Evolutionary conservation across 2,888 invertebrate species (phyloP).

Genomic region (Pelosia muscerda): DNA sequence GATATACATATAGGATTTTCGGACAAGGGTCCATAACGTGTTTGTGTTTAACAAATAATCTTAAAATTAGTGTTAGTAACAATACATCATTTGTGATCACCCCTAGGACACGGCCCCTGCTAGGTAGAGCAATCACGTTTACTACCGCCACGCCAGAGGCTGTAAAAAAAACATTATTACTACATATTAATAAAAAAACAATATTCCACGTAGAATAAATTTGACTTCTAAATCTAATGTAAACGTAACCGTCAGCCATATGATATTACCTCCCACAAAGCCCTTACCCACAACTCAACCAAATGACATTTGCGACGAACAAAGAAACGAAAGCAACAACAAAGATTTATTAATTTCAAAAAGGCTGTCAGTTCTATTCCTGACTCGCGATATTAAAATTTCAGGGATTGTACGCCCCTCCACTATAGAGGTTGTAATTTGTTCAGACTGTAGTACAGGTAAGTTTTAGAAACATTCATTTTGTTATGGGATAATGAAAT

Average conservation of each 20-base stretch:
- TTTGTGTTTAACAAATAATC: too few relatives aligned
- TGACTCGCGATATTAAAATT: conserved; percentile 44
- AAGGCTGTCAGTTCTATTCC: conserved; percentile 34
- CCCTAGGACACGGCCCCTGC: too few relatives aligned
- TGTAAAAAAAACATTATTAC: too few relatives aligned
- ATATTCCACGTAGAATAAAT: neutral
- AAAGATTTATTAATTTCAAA: conserved; percentile 50
- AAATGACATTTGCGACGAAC: conserved; percentile 22
- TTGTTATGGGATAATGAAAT: conserved; percentile 7
- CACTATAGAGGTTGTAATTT: conserved; percentile 38
- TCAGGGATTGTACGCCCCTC: conserved; percentile 33
- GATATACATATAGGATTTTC: too few relatives aligned
- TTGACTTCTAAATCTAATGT: neutral
- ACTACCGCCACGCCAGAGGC: too few relatives aligned
- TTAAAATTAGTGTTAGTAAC: too few relatives aligned
- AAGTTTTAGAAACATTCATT: conserved; percentile 18
- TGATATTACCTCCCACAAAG: neutral
- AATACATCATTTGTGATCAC: too few relatives aligned
- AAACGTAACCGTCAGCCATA: conserved; percentile 1
- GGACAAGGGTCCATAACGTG: too few relatives aligned
- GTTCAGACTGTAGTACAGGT: conserved; percentile 29
- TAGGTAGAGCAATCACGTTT: too few relatives aligned
- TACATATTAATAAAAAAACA: too few relatives aligned
- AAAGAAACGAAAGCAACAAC: conserved; percentile 26
- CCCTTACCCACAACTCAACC: conserved; percentile 2